These are phyloP conservation scores for Climacteris rufus DNA, from an alignment of 2,113 vertebrate genomes.

Conservation along the genomic window DNA sequence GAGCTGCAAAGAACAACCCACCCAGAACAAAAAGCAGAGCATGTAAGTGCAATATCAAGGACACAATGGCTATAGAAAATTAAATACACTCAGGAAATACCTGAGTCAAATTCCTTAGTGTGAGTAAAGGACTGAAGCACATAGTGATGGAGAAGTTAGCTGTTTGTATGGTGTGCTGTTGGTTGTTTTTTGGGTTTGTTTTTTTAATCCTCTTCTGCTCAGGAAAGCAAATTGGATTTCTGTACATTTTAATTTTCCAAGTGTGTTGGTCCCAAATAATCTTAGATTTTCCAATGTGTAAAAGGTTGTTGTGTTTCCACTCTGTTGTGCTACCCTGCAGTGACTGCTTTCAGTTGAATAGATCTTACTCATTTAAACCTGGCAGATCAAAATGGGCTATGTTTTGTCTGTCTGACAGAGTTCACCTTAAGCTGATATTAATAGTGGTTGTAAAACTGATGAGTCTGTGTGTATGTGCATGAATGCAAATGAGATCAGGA, in stretches of 20 bases:
- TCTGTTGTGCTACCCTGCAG: neutral
- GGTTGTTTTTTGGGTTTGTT: rapidly evolving
- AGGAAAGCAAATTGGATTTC: neutral
- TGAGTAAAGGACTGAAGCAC: neutral
- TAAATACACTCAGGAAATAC: neutral
- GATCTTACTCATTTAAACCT: neutral
- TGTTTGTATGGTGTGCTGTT: neutral
- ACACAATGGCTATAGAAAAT: neutral
- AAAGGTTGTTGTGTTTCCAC: neutral
- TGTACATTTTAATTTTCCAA: neutral
- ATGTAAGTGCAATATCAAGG: neutral
- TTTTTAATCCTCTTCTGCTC: rapidly evolving
- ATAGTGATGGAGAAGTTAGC: neutral
- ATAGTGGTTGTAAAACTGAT: neutral
- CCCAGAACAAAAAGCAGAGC: neutral
- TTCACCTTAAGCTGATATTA: neutral
- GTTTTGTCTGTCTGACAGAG: neutral
- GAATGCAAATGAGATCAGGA: neutral
- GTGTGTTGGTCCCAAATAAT: neutral
- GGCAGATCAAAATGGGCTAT: neutral
- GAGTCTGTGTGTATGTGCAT: neutral
- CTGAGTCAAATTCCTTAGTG: neutral
- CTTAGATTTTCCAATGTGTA: neutral
- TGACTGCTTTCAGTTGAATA: neutral
- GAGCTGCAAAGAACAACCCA: neutral